A percentile compares a stretch with the other conserved stretches of the same genome.
phyloP scores from a whole-genome alignment of 2,888 invertebrate genomes.

The Penaeus monodon region DNA sequence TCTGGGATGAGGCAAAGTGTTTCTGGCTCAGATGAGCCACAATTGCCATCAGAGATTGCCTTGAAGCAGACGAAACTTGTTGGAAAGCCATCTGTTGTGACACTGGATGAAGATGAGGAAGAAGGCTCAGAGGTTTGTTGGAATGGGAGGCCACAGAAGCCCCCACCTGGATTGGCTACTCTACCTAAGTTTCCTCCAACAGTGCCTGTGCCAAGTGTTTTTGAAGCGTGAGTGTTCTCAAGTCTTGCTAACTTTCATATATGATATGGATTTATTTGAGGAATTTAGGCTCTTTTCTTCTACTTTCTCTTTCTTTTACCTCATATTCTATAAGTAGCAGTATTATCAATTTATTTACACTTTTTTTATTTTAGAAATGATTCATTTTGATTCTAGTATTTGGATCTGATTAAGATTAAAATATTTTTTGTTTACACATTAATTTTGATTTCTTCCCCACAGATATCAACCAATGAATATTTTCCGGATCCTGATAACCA shows the following conservation, averaged over 20 bases:
- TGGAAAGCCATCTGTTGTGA: conserved; percentile 19
- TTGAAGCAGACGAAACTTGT: neutral
- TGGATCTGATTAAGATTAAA: too few relatives aligned
- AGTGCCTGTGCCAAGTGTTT: conserved; percentile 42
- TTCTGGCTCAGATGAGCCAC: too few relatives aligned
- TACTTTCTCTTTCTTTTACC: too few relatives aligned
- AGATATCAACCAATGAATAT: conserved; percentile 53
- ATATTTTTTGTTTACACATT: too few relatives aligned
- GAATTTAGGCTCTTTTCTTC: neutral
- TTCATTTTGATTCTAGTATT: too few relatives aligned
- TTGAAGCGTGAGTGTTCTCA: conserved; percentile 31
- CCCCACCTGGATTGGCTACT: conserved; percentile 44
- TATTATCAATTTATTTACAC: neutral
- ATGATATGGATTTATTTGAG: neutral
- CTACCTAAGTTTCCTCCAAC: conserved; percentile 46
- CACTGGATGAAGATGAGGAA: conserved; percentile 37
- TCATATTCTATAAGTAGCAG: neutral
- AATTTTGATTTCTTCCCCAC: neutral
- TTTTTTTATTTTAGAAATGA: too few relatives aligned
- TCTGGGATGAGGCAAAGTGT: too few relatives aligned
- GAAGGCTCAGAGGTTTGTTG: neutral
- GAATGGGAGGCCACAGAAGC: neutral
- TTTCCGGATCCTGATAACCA: conserved; percentile 50
- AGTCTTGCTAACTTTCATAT: neutral
- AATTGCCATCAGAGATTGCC: neutral